Evolutionary conservation across 2,888 invertebrate species (phyloP).

Genomic region (Melolontha melolontha): DNA sequence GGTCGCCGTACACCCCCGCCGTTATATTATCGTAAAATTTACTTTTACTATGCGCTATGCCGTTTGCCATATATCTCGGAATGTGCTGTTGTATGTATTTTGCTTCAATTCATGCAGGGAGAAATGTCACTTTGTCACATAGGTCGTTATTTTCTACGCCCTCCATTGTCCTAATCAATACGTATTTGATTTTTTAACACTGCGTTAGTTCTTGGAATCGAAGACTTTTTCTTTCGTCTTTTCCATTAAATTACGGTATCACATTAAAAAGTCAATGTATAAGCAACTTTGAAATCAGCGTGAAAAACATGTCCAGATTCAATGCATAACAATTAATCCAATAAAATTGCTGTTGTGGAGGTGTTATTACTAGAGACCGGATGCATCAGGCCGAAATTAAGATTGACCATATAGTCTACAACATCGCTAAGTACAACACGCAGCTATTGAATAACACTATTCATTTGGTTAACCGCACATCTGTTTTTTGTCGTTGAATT

Average conservation of each 20-base stretch:
- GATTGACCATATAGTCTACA: too few relatives aligned
- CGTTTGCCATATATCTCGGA: slow-evolving; percentile 30
- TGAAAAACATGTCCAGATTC: too few relatives aligned
- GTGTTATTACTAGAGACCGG: too few relatives aligned
- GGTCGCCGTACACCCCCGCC: slow-evolving; percentile 38
- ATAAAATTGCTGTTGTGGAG: too few relatives aligned
- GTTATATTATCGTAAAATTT: slow-evolving; percentile 40
- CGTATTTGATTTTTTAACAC: slow-evolving; percentile 20
- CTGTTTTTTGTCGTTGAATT: too few relatives aligned
- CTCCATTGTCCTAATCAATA: slow-evolving; percentile 24
- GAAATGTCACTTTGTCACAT: slow-evolving; percentile 32
- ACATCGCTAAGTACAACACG: too few relatives aligned
- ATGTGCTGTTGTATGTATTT: slow-evolving; percentile 22
- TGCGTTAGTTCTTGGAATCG: slow-evolving; percentile 15
- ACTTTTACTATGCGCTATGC: slow-evolving; percentile 37
- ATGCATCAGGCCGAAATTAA: too few relatives aligned
- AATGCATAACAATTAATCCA: too few relatives aligned
- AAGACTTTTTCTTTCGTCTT: not conserved
- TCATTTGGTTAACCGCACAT: too few relatives aligned
- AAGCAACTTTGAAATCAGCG: too few relatives aligned
- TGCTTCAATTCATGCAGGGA: slow-evolving; percentile 26
- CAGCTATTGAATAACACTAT: too few relatives aligned
- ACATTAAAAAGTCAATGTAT: too few relatives aligned
- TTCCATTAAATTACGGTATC: slow-evolving; percentile 7
- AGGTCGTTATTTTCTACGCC: slow-evolving; percentile 12